Base-by-base conservation (phyloP, 2,888 invertebrate species). In the Elmis aenea region DNA sequence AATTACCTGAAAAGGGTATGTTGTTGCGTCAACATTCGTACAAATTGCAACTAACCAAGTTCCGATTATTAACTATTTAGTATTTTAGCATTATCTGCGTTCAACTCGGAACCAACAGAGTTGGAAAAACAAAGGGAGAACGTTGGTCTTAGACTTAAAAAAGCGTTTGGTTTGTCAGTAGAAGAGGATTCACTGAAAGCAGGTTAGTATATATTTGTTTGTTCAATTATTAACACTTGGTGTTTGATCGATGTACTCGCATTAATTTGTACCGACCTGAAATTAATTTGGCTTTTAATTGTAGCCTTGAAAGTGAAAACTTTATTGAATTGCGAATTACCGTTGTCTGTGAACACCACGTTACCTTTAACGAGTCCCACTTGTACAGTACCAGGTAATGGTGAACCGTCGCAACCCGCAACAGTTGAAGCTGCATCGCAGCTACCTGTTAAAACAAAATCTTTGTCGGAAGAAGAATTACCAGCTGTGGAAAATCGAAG, bases 71-170 rank as follows among this genome's bases (percentile, higher is more conserved):
- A n/a, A n/a, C n/a, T n/a, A n/a, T n/a, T n/a, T n/a, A n/a, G n/a
- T 41, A 8, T 59, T 51, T 46, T 62, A 78, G 78, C 77, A 54
- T 50, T 58, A 24, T 61, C 68, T 20, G 85, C 85, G 67, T 87
- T 86, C 59, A 84, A 83, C 72, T 84, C 86, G 2, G 86, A 86
- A 48, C 88, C 91, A 21, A 90, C 91, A 9, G 76, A 86, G 39
- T 79, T 87, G 27, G 91, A 92, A 66, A 78, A 85, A 30, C 88
- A 90, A 59, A 78, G 92, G 48, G 92, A 92, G 69, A 89, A 85
- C 69, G 78, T 92, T 34, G 87, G 87, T 50, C 84, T 89, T 59
- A 76, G 94, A 51, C 72, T 93, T 47, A 79, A 85, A 53, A 76
- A 85, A 46, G 88, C 86, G 62, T 88, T 89, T 67, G 88, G 88